These are phyloP conservation scores for Eudemis profundana DNA, from an alignment of 2,888 invertebrate species.

Conservation along the genomic window DNA sequence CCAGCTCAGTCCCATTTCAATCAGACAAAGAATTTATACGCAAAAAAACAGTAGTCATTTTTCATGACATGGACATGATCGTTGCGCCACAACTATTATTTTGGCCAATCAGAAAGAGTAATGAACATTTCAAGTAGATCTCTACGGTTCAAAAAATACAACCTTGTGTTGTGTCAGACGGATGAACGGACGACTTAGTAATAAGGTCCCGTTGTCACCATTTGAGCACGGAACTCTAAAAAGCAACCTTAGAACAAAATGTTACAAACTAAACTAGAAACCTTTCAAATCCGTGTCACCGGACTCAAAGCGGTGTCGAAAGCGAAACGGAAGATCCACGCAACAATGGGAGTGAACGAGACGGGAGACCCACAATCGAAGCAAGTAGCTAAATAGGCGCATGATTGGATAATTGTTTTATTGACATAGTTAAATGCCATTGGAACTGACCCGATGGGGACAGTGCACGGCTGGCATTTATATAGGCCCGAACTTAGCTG, in stretches of 20 bases:
- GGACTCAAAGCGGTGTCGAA: constrained; percentile 52
- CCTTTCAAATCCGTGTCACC: constrained; percentile 30
- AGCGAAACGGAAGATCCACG: constrained; percentile 55
- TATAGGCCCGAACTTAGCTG: background rate
- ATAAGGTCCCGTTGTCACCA: too few relatives aligned
- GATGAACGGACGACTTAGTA: too few relatives aligned
- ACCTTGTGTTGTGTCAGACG: too few relatives aligned
- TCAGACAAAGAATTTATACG: too few relatives aligned
- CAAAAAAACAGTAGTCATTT: too few relatives aligned
- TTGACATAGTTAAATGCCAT: constrained; percentile 79
- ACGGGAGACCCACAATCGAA: constrained; percentile 65
- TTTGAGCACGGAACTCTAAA: too few relatives aligned
- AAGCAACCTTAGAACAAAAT: background rate
- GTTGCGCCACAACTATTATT: too few relatives aligned
- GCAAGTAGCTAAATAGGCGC: constrained; percentile 81
- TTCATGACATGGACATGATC: too few relatives aligned
- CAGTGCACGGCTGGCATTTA: constrained; percentile 50
- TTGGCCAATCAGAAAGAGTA: too few relatives aligned
- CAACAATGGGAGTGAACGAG: constrained; percentile 52
- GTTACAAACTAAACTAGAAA: background rate
- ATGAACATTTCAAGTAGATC: too few relatives aligned
- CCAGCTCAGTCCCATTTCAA: too few relatives aligned
- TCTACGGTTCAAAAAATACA: too few relatives aligned
- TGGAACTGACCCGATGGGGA: constrained; percentile 61
- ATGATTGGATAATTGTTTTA: constrained; percentile 85